Evolutionary conservation across 2,113 vertebrate genomes (phyloP), one percentile per base, ranked within the genome.

Genomic region (Syngnathus scovelli): DNA sequence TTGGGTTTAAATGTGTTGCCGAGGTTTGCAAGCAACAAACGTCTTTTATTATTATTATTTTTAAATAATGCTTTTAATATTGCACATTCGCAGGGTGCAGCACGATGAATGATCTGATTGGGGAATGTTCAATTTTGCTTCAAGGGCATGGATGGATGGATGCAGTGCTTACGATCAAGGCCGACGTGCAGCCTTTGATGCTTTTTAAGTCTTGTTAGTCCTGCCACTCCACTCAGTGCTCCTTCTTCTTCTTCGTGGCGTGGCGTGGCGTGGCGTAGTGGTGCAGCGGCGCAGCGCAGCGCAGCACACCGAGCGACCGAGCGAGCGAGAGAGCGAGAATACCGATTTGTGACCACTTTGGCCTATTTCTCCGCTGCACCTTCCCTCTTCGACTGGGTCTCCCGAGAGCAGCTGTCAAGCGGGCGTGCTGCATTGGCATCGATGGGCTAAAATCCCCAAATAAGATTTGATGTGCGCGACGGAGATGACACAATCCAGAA

Each of bases 291-390:
- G 75, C 70, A 86, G 83, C 48, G 75, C 71, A 86, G 83, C 87
- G 81, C 88, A 88, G 85, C 86, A 80, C 80, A 72, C 75, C 69
- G 27, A 33, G 27, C 27, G 27, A 33, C 1, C 0, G 82, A 86
- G 78, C 69, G 82, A 86, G 78, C 75, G 74, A 79, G 85, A 85
- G 82, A 86, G 78, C 75, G 76, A 79, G 85, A 85, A 81, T 78
- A 84, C 80, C 62, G 77, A 84, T 73, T 61, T 76, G 23, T 66
- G 84, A 75, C 72, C 77, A 69, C 48, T 67, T 75, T 69, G 84
- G 81, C 83, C 86, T 72, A 70, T 61, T 62, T 7, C 19, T 33
- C 65, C 48, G 71, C 77, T 71, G 80, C 86, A 84, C 78, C 60
- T 72, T 59, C 39, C 86, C 83, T 77, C 60, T 72, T 59, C 39